Base-by-base conservation (phyloP, 2,888 invertebrate species). In the Lasioglossum calceatum region DNA sequence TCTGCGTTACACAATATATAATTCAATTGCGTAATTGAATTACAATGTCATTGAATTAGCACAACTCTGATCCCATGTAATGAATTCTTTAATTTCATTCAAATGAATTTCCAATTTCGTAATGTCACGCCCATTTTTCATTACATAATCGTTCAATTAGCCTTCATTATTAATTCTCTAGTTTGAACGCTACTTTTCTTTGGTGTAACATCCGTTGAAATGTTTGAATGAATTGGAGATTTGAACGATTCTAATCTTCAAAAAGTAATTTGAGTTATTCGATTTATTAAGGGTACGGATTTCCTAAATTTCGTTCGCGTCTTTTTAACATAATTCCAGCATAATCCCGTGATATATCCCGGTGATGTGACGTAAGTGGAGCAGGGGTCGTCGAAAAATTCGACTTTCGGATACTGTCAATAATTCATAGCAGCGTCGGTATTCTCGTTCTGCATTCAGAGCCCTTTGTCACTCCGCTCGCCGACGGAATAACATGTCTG, bases 381-480 rank as follows among this genome's bases (percentile, higher is more conserved):
- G 27, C 16, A 32, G 36, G 47, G n/a, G 73, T 39, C 58, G 74
- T 74, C 73, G 14, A 78, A 83, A 83, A 75, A 83, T 85, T 83
- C 61, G 78, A 85, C 84, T 83, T 85, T 75, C 71, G 42, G 50
- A 77, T 72, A 42, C 67, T 71, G 78, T 74, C 84, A 79, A 85
- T 85, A 83, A 85, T 84, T 85, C 84, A 79, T 84, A 84, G 70
- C 74, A 77, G 42, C 77, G 58, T 50, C 73, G 64, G 79, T 54
- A 67, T 74, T 84, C 85, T 87, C 83, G 83, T 83, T 81, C 27
- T 64, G 77, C 83, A 81, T 87, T 87, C 87, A 80, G 64, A 81
- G 77, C 74, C 77, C 77, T 86, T 84, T 86, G 79, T 82, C 84
- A 84, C 80, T 74, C 71, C 39, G n/a, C 39, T 44, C 32, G 86